Percentiles rank a stretch among this genome's conserved stretches.
phyloP scores from a whole-genome alignment of 1,140 invertebrate species.

The Drosophila setifemur region DNA sequence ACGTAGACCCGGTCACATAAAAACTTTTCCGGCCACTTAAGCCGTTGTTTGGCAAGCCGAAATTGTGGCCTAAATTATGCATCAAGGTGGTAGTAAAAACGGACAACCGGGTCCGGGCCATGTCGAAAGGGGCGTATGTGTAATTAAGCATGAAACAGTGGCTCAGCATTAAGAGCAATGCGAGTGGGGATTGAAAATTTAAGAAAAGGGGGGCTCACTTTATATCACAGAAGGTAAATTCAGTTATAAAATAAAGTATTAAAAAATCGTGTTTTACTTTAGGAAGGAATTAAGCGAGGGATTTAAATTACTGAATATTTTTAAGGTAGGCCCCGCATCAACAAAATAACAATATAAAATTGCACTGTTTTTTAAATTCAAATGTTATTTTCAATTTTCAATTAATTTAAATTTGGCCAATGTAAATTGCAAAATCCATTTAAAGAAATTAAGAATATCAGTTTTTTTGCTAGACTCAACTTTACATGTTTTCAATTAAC shows the following conservation, averaged over 20 bases:
- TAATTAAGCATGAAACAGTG: slow-evolving; percentile 58
- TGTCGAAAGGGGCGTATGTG: slow-evolving; percentile 70
- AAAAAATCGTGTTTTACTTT: too few species aligned
- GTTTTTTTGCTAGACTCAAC: too few species aligned
- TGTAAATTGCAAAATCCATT: too few species aligned
- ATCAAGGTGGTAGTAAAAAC: slow-evolving; percentile 61
- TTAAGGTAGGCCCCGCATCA: too few species aligned
- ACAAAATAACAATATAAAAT: too few species aligned
- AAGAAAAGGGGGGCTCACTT: not conserved
- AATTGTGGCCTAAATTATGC: slow-evolving; percentile 72
- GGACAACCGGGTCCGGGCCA: slow-evolving; percentile 27
- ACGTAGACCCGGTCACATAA: slow-evolving; percentile 52
- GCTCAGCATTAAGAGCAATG: slow-evolving; percentile 21
- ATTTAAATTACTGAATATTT: too few species aligned
- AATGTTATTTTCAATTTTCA: too few species aligned
- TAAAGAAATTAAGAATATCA: too few species aligned
- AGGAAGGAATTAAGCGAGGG: too few species aligned
- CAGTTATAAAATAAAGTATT: not conserved
- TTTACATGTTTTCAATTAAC: too few species aligned
- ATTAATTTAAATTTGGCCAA: not conserved
- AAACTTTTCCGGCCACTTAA: slow-evolving; percentile 70
- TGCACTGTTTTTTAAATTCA: too few species aligned
- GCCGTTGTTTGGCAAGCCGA: slow-evolving; percentile 51
- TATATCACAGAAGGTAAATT: not conserved
- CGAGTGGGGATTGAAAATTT: not conserved